A percentile compares a stretch with the other conserved stretches of the same genome.
Evolutionary conservation across 2,797 vertebrate species (phyloP).

Genomic region (Sparus aurata): DNA sequence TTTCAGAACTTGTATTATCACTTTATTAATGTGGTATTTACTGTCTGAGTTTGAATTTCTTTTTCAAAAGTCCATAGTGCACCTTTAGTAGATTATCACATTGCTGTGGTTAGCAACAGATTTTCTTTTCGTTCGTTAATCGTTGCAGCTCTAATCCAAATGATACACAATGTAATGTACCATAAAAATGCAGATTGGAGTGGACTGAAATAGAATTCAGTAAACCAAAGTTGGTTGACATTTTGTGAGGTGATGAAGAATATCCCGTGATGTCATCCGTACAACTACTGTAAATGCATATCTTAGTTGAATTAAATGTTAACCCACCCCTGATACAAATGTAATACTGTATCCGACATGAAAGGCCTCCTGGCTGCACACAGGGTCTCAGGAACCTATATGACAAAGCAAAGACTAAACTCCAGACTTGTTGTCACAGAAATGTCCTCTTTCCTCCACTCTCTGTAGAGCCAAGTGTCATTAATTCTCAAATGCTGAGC

Average conservation of each 20-base stretch:
- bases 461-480: slow-evolving; percentile 19
- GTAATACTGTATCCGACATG: background rate
- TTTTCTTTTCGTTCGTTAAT: too few species aligned
- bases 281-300: background rate
- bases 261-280: background rate
- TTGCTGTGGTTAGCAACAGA: too few species aligned
- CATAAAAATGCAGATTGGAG: background rate
- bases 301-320: background rate
- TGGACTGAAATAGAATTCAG: background rate
- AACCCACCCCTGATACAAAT: background rate
- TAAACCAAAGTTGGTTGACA: background rate
- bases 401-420: slow-evolving; percentile 19
- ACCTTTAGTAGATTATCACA: too few species aligned
- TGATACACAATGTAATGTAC: background rate
- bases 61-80: too few species aligned
- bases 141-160: background rate
- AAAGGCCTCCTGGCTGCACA: slow-evolving; percentile 8
- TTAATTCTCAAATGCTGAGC: slow-evolving; percentile 18
- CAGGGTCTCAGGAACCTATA: background rate
- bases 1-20: too few species aligned
- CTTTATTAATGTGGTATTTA: too few species aligned
- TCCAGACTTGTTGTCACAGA: slow-evolving; percentile 25
- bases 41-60: too few species aligned
- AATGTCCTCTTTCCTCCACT: background rate
- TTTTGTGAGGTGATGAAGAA: background rate